Evolutionary conservation across 2,113 vertebrate species (phyloP).

Genomic region (Recurvirostra avosetta): DNA sequence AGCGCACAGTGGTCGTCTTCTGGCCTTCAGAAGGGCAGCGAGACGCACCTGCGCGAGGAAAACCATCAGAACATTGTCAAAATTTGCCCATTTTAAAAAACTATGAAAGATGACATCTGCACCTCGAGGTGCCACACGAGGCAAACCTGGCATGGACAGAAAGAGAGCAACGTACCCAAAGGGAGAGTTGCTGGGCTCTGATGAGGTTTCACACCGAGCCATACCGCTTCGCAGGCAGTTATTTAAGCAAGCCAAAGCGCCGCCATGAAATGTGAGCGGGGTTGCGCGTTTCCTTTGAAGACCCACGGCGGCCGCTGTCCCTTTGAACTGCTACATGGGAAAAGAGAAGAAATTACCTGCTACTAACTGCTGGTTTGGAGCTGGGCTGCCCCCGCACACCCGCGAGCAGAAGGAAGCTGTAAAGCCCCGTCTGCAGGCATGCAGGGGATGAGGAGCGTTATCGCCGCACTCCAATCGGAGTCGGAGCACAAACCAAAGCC

Average conservation of each 20-base stretch:
- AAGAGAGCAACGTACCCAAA: not conserved
- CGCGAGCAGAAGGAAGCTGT: not conserved
- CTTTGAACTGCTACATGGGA: not conserved
- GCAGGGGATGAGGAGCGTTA: too few relatives aligned
- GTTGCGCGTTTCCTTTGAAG: not conserved
- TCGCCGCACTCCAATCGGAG: not conserved
- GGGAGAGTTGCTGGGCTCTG: not conserved
- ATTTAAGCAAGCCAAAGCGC: not conserved
- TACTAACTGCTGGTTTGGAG: not conserved
- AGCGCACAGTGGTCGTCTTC: not conserved
- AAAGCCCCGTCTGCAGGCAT: not conserved
- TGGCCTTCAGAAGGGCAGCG: not conserved
- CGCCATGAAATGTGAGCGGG: accelerated
- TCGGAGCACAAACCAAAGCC: not conserved
- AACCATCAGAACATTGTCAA: accelerated
- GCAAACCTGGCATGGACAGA: not conserved
- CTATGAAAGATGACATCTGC: not conserved
- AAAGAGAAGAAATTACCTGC: not conserved
- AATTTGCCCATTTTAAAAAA: not conserved
- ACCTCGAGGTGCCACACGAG: not conserved
- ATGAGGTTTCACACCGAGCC: not conserved
- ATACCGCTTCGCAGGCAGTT: too few relatives aligned
- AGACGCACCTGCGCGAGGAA: accelerated
- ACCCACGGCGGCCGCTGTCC: not conserved
- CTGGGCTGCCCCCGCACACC: not conserved